Evolutionary conservation across 2,888 invertebrate genomes (phyloP), one percentile per base, ranked within the genome.

Genomic region (Thera obeliscata): DNA sequence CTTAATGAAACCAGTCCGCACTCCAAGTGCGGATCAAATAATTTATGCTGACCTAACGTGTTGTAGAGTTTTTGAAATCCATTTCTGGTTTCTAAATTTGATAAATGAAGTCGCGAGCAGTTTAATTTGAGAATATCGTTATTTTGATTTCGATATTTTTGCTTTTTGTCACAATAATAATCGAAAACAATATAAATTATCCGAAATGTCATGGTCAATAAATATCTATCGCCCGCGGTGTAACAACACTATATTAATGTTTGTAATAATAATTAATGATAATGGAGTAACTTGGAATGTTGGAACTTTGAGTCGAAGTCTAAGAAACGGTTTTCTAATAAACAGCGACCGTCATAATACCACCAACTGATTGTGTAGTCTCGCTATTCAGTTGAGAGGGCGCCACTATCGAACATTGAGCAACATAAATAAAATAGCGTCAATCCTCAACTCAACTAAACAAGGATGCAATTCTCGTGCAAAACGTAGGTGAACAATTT

Each of bases 201-300:
- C 38, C 61, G 59, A 55, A 61, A 60, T 63, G 63, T 67, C 60
- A 67, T 67, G 67, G 69, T 71, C 69, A 67, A 73, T 69, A 66
- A 71, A 76, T 73, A 66, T 64, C 64, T 61, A 73, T 71, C 71
- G 72, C 73, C 73, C 54, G 72, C 70, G 73, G 79, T 68, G 74
- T 41, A 56, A 41, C 66, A 68, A 41, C 64, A 68, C 71, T 70
- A 72, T 78, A 75, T 76, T 76, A 78, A 77, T 78, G 73, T 69
- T 70, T 58, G 67, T 74, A 74, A 78, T 81, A 80, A 81, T 80
- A 80, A 81, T 80, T 78, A 78, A 43, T 56, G 60, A 76, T 78
- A 78, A 56, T 56, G 67, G 78, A 75, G 70, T 67, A 68, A 64
- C 70, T 74, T 69, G 60, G 66, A 66, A 76, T 75, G 70, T 75